A percentile compares a stretch with the other conserved stretches of the same genome.
These are phyloP conservation scores for Agonopterix alstromeriana DNA, from an alignment of 2,888 invertebrate species.

Conservation along the genomic window DNA sequence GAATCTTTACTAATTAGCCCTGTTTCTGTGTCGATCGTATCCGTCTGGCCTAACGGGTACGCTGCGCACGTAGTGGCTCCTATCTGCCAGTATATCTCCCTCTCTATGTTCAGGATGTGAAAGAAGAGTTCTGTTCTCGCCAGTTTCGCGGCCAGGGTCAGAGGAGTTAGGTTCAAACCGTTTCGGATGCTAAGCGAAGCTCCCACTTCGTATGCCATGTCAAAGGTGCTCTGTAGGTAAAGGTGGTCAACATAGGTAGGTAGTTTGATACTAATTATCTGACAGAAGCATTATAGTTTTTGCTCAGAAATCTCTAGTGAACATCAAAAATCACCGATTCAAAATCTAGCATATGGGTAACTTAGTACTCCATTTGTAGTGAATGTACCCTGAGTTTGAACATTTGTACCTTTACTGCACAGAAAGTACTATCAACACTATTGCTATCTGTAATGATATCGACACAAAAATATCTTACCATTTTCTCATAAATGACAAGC, in stretches of 20 bases:
- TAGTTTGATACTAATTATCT: no score
- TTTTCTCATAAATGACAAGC: slow-evolving; percentile 95
- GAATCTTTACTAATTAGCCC: slow-evolving; percentile 97
- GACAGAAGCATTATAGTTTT: no score
- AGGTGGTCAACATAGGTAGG: not conserved
- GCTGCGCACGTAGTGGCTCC: slow-evolving; percentile 98
- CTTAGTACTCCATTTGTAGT: no score
- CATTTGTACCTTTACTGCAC: no score
- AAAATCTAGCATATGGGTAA: no score
- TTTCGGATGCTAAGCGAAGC: slow-evolving; percentile 92
- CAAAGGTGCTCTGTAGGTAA: slow-evolving; percentile 86
- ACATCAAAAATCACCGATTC: no score
- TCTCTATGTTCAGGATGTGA: slow-evolving; percentile 95
- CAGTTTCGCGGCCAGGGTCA: slow-evolving; percentile 95
- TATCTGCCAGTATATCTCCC: slow-evolving; percentile 98
- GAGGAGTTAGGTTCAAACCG: slow-evolving; percentile 90
- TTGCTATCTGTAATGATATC: no score
- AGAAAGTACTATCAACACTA: no score
- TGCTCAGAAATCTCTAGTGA: no score
- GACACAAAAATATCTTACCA: slow-evolving; percentile 65
- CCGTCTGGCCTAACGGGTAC: slow-evolving; percentile 95
- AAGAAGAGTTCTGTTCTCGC: slow-evolving; percentile 97
- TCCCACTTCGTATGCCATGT: slow-evolving; percentile 96
- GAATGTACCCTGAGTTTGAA: no score
- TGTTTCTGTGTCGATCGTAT: slow-evolving; percentile 94